Conservation (phyloP, 2,113 vertebrate species). For the Myrmecobius fasciatus region DNA sequence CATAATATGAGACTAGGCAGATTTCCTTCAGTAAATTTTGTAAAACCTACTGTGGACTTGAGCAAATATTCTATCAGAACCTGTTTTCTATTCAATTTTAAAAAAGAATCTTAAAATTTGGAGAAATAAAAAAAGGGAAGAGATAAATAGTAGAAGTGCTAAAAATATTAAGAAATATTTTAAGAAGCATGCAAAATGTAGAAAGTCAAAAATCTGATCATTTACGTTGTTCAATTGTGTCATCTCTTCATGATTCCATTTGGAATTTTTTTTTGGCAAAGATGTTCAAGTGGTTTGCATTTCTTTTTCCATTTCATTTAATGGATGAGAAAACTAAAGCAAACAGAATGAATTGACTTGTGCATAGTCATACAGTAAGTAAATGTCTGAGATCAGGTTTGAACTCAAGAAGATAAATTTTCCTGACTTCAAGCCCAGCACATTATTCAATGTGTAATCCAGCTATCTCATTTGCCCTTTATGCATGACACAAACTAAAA, state of each 20-base stretch:
- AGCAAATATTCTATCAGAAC: background rate
- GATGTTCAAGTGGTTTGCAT: background rate
- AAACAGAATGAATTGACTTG: background rate
- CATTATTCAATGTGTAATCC: background rate
- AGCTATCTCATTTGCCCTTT: background rate
- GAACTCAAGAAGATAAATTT: background rate
- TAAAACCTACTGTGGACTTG: background rate
- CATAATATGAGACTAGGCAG: background rate
- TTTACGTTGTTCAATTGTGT: background rate
- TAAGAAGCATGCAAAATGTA: background rate
- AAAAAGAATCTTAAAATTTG: background rate
- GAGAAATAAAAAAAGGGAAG: background rate
- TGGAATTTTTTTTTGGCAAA: background rate
- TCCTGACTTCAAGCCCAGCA: background rate
- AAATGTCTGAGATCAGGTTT: background rate
- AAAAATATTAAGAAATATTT: background rate
- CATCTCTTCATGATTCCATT: background rate
- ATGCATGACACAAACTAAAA: background rate
- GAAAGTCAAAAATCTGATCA: background rate
- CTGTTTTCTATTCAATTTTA: background rate
- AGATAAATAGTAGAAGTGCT: background rate
- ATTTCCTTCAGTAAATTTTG: background rate
- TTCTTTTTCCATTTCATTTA: background rate
- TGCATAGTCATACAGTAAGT: background rate
- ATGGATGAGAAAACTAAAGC: background rate